A percentile compares a stretch with the other conserved stretches of the same genome.
phyloP scores from a whole-genome alignment of 2,888 invertebrate genomes.

The Nephrocerus scutellatus region DNA sequence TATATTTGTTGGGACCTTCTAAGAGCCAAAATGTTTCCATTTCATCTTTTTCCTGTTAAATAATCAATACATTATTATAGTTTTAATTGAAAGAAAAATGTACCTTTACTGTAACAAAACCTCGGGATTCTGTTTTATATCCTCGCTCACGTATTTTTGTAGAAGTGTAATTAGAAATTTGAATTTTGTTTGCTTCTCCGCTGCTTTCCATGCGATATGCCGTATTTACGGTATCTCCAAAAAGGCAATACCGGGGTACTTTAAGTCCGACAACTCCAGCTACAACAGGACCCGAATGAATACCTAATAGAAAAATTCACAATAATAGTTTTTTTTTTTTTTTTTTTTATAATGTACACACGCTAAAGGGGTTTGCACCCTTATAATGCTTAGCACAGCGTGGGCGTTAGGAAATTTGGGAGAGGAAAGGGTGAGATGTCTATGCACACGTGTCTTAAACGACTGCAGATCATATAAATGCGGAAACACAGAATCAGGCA shows the following conservation, averaged over 20 bases:
- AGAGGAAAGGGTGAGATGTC: no score
- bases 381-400: no score
- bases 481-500: no score
- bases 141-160: conserved; percentile 58
- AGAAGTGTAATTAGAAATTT: conserved; percentile 68
- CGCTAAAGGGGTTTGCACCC: no score
- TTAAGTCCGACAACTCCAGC: conserved; percentile 82
- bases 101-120: conserved; percentile 66
- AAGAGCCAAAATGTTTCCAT: conserved; percentile 80
- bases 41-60: conserved; percentile 79
- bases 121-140: conserved; percentile 64
- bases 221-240: conserved; percentile 86
- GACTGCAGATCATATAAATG: no score
- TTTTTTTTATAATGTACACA: no score
- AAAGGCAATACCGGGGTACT: conserved; percentile 80
- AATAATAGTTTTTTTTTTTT: no score
- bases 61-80: no score
- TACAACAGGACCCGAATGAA: conserved; percentile 82
- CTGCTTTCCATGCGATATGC: conserved; percentile 82
- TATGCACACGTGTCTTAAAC: no score
- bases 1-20: conserved; percentile 48
- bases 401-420: no score
- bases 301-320: conserved; percentile 53
- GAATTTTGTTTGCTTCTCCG: conserved; percentile 61
- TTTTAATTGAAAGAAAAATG: background rate